These are phyloP conservation scores for Andrena hattorfiana DNA, from an alignment of 2,888 invertebrate genomes.

Conservation along the genomic window DNA sequence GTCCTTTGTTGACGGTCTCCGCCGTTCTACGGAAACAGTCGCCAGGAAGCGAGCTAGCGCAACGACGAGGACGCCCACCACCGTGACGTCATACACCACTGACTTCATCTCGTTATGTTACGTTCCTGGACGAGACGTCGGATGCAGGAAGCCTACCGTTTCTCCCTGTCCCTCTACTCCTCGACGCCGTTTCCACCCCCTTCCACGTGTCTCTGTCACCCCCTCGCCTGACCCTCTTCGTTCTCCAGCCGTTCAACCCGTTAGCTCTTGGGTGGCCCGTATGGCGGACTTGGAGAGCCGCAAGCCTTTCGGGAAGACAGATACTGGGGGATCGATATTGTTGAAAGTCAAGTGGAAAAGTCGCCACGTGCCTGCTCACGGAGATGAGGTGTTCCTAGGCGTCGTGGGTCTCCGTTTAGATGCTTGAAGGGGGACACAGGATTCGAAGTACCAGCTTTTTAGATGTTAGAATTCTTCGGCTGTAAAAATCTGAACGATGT, in stretches of 20 bases:
- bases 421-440: background rate
- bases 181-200: conserved; percentile 27
- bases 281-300: conserved; percentile 68
- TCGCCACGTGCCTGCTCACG: background rate
- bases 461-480: too few species aligned
- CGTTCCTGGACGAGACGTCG: conserved; percentile 82
- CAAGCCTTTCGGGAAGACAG: conserved; percentile 69
- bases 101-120: conserved; percentile 85
- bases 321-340: conserved; percentile 65
- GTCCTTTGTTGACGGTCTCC: conserved; percentile 79
- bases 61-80: conserved; percentile 80
- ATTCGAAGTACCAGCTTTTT: background rate
- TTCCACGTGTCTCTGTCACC: conserved; percentile 48
- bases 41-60: conserved; percentile 81
- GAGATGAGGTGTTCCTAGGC: background rate
- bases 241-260: conserved; percentile 74
- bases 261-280: conserved; percentile 73
- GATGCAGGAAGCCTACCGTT: conserved; percentile 81
- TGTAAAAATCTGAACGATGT: too few species aligned
- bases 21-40: conserved; percentile 78
- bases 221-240: conserved; percentile 68
- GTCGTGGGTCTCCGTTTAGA: background rate
- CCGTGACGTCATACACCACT: conserved; percentile 86
- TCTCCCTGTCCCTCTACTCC: conserved; percentile 55
- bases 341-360: conserved; percentile 30